These are phyloP conservation scores for Heteropelma amictum DNA, from an alignment of 2,888 invertebrate species.

Conservation along the genomic window DNA sequence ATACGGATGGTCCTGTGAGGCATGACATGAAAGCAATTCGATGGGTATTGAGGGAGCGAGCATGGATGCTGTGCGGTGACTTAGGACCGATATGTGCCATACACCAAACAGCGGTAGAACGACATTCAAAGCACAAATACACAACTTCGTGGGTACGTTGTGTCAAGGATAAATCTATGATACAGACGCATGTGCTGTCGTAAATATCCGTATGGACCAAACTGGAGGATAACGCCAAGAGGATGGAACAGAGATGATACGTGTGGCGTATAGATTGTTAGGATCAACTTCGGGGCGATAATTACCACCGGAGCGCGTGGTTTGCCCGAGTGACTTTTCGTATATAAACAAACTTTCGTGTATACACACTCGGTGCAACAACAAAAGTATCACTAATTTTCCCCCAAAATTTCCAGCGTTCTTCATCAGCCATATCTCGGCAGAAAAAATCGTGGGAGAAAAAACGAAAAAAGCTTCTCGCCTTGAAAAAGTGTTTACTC, in stretches of 20 bases:
- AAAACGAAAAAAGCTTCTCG: too few relatives aligned
- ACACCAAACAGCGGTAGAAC: conserved; percentile 14
- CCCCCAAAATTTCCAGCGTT: conserved; percentile 1
- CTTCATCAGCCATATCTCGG: too few relatives aligned
- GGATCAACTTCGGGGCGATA: conserved; percentile 27
- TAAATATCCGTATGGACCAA: conserved; percentile 1
- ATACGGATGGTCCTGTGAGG: neutral
- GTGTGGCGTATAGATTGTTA: conserved; percentile 39
- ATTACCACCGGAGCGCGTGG: conserved; percentile 11
- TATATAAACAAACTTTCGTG: conserved; percentile 32
- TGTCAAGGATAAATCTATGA: conserved; percentile 4
- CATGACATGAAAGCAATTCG: conserved; percentile 5
- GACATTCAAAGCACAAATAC: conserved; percentile 16
- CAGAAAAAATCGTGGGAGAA: too few relatives aligned
- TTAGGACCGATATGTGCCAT: conserved; percentile 19
- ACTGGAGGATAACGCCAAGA: conserved; percentile 23
- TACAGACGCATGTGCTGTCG: neutral
- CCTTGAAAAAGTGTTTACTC: too few relatives aligned
- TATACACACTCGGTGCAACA: conserved; percentile 24
- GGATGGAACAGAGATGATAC: conserved; percentile 14
- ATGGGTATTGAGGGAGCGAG: conserved; percentile 1
- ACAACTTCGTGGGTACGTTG: neutral
- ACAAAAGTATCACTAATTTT: too few relatives aligned
- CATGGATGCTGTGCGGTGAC: conserved; percentile 11
- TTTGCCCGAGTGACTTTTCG: neutral